Evolutionary conservation across 2,888 invertebrate species (phyloP).

Genomic region (Craniophora ligustri): DNA sequence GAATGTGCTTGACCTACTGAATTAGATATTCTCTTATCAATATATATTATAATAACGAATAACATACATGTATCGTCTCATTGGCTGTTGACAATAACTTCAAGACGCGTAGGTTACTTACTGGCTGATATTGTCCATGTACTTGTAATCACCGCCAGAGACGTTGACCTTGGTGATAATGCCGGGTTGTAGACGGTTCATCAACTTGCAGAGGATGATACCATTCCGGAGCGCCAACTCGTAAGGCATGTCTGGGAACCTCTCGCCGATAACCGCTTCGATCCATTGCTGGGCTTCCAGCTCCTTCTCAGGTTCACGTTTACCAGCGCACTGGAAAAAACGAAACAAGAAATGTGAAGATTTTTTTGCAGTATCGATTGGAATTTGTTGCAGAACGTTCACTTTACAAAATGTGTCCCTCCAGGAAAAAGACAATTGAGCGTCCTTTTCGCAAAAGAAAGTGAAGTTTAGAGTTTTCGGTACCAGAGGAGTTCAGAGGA

Average conservation of each 20-base stretch:
- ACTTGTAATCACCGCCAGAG: constrained; percentile 96
- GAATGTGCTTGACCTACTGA: too few relatives aligned
- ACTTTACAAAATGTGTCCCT: too few relatives aligned
- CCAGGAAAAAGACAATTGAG: too few relatives aligned
- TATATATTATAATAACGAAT: too few relatives aligned
- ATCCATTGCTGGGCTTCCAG: constrained; percentile 95
- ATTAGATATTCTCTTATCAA: too few relatives aligned
- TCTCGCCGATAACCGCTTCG: constrained; percentile 93
- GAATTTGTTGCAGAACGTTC: too few relatives aligned
- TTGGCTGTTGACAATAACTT: background rate
- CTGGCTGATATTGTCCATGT: constrained; percentile 98
- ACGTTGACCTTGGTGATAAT: constrained; percentile 94
- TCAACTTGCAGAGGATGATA: constrained; percentile 95
- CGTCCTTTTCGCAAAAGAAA: too few relatives aligned
- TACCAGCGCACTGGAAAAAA: constrained; percentile 92
- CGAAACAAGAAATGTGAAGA: background rate
- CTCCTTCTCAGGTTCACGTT: constrained; percentile 94
- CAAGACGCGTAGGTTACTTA: constrained; percentile 81
- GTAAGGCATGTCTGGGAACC: constrained; percentile 92
- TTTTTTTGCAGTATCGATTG: background rate
- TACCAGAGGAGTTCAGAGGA: too few relatives aligned
- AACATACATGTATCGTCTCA: too few relatives aligned
- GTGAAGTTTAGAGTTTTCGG: too few relatives aligned
- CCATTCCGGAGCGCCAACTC: constrained; percentile 95
- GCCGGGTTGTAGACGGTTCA: constrained; percentile 96